Evolutionary conservation across 2,888 invertebrate genomes (phyloP), one percentile per base, ranked within the genome.

Genomic region (Crepidodera aurea): DNA sequence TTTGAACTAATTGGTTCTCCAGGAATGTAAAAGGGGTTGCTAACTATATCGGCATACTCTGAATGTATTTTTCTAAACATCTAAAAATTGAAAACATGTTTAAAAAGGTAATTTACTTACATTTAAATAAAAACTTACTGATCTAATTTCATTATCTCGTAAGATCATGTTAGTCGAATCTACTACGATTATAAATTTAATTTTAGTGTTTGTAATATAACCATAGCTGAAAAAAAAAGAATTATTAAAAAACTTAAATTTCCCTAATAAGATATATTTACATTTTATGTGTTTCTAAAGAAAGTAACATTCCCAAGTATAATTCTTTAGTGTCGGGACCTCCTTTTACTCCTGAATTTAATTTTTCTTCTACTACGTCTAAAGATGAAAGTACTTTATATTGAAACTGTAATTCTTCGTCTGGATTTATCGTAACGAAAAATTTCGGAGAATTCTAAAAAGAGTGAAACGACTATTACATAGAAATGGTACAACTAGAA

Each of bases 211-310:
- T n/a, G 97, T 97, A 6, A 96, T 94, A 82, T 96, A 98, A 0
- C 98, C 98, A 83, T 92, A 94, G 72, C 93, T 94, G 71, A 37
- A 57, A 56, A 29, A 62, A 55, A 58, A 50, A 58, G 29, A 10
- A 19, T 29, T 15, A 22, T 32, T 39, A 44, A 50, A 34, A 60
- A 16, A 69, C 42, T 60, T 40, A 34, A 44, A n/a, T 40, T 25
- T 13, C 27, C 29, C 13, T 50, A 29, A 22, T 40, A 10, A 62
- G 48, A 56, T 73, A 76, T 77, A 76, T 74, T 78, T 85, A 96
- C 96, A 97, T 94, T 88, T 96, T 96, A 82, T 96, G 95, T 68
- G 94, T 95, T 83, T 98, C 98, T 5, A 96, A 93, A 0, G 96
- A 93, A 81, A 95, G 95, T 5, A 98, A 84, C 67, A 95, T 83